A percentile compares a stretch with the other conserved stretches of the same genome.
These are phyloP conservation scores for Caenorhabditis uteleia DNA, from an alignment of 2,888 invertebrate genomes.

Conservation along the genomic window DNA sequence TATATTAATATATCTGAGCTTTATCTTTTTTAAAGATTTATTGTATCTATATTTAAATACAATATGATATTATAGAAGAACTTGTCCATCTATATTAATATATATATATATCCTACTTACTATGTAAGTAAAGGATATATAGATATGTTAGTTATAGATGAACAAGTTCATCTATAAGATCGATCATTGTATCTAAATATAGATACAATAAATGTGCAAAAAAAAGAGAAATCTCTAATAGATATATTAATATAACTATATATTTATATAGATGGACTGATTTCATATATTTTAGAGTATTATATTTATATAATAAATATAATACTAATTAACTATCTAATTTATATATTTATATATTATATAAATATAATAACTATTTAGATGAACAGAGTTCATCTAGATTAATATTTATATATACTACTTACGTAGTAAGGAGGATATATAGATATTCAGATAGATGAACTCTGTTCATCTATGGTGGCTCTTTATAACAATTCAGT, in stretches of 20 bases:
- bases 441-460: too few relatives aligned
- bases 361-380: too few relatives aligned
- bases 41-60: slow-evolving; percentile 17
- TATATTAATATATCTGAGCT: too few relatives aligned
- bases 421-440: not conserved
- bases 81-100: too few relatives aligned
- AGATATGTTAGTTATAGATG: too few relatives aligned
- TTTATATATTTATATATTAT: slow-evolving; percentile 15
- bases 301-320: slow-evolving; percentile 17
- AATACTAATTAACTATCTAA: slow-evolving; percentile 3
- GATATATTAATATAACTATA: slow-evolving; percentile 13
- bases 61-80: slow-evolving; percentile 4
- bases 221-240: slow-evolving; percentile 5
- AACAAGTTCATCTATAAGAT: too few relatives aligned
- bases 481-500: slow-evolving; percentile 14
- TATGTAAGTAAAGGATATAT: slow-evolving; percentile 16
- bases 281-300: not conserved
- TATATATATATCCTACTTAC: too few relatives aligned
- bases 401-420: slow-evolving; percentile 27
- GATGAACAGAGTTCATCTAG: slow-evolving; percentile 15
- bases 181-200: slow-evolving; percentile 3
- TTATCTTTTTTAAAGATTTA: not conserved
- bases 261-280: not conserved
- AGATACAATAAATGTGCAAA: too few relatives aligned
- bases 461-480: not conserved